Conservation (phyloP, 2,888 invertebrate species). For the Nemapogon koenigi region DNA sequence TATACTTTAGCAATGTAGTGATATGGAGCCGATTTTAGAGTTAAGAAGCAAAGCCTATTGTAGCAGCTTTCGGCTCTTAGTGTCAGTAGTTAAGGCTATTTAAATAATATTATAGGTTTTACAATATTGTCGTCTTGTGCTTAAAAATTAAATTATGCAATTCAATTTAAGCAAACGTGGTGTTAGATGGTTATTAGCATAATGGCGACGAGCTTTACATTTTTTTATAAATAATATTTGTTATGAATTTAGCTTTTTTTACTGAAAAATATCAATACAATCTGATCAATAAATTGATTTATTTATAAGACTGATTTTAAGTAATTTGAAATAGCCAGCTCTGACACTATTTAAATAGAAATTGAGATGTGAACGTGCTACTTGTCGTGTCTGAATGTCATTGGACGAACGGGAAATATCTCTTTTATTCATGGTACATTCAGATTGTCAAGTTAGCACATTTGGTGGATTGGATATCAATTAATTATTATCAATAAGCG, state of each 20-base stretch:
- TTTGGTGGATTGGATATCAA: constrained; percentile 38
- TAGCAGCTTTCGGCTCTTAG: constrained; percentile 23
- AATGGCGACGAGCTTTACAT: too few relatives aligned
- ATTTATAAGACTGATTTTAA: constrained; percentile 7
- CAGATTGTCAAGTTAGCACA: too few relatives aligned
- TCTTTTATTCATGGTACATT: too few relatives aligned
- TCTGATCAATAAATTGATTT: not conserved
- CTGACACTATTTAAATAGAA: constrained; percentile 7
- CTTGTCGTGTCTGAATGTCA: too few relatives aligned
- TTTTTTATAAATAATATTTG: not conserved
- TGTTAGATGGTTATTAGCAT: too few relatives aligned
- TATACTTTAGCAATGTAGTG: not conserved
- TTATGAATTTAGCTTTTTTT: not conserved
- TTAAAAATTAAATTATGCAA: too few relatives aligned
- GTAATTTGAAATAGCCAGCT: constrained; percentile 1
- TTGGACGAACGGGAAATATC: too few relatives aligned
- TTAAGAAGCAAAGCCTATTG: constrained; percentile 28
- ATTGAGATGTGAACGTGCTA: too few relatives aligned
- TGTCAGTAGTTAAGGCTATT: constrained; percentile 23
- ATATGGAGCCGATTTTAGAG: not conserved
- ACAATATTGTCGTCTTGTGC: too few relatives aligned
- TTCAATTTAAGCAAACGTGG: too few relatives aligned
- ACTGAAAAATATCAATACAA: not conserved
- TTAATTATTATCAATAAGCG: constrained; percentile 29
- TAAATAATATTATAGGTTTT: too few relatives aligned